Percentiles rank a stretch among this genome's conserved stretches.
These are phyloP conservation scores for Serilophus lunatus DNA, from an alignment of 2,113 vertebrate genomes.

Conservation along the genomic window DNA sequence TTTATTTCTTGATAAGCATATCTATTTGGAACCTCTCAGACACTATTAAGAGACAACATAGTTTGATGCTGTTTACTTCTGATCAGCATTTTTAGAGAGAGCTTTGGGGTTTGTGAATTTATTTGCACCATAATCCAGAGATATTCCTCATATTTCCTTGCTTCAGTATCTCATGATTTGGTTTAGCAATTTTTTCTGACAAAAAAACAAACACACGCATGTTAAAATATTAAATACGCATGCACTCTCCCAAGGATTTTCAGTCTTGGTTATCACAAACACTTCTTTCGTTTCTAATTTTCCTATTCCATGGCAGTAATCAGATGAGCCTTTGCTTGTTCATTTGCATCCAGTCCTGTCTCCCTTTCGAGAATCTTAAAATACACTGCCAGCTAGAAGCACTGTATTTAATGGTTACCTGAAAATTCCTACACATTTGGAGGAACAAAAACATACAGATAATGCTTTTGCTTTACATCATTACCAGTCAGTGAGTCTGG, in stretches of 20 bases:
- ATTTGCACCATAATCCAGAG: neutral
- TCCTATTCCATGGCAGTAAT: neutral
- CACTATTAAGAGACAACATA: neutral
- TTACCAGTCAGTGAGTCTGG: neutral
- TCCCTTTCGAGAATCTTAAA: neutral
- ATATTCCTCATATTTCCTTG: neutral
- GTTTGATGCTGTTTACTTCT: neutral
- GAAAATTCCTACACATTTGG: neutral
- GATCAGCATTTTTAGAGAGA: neutral
- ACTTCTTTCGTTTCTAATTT: conserved; percentile 24
- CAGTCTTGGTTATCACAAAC: conserved; percentile 42
- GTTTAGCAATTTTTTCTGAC: conserved; percentile 46
- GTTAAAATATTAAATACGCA: conserved; percentile 19
- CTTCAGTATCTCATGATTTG: neutral
- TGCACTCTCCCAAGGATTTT: conserved; percentile 4
- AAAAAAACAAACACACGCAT: neutral
- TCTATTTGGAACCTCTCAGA: neutral
- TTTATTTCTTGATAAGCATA: conserved; percentile 32
- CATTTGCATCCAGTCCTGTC: neutral
- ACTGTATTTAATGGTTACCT: neutral
- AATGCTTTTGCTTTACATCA: neutral
- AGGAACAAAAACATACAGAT: neutral
- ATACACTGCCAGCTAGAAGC: neutral
- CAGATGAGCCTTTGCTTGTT: neutral
- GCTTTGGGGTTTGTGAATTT: neutral